Percentiles rank a stretch among this genome's conserved stretches.
Evolutionary conservation across 2,797 vertebrate species (phyloP).

Genomic region (Lagorchestes hirsutus): DNA sequence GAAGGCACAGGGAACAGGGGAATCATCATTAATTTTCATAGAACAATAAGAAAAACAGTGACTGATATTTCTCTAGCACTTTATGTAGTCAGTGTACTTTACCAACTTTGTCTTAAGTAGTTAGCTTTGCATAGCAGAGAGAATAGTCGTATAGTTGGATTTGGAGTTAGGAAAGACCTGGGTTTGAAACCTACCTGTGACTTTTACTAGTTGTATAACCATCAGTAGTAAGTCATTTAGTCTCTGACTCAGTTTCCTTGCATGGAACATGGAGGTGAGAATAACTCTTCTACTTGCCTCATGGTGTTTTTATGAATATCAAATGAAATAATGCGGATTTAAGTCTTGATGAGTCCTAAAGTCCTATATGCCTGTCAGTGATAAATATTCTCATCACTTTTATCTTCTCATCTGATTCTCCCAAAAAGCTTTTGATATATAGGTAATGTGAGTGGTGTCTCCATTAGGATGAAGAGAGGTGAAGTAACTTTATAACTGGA

Average conservation of each 20-base stretch:
- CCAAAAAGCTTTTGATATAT: neutral
- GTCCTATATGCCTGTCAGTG: neutral
- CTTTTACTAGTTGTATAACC: neutral
- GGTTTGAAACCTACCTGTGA: neutral
- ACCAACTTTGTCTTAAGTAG: neutral
- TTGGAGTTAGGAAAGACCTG: neutral
- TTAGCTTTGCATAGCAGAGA: neutral
- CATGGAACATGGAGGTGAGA: neutral
- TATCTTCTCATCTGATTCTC: neutral
- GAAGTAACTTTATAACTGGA: neutral
- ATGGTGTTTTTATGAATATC: neutral
- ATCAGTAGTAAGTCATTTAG: neutral
- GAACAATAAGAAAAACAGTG: neutral
- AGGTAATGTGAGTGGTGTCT: neutral
- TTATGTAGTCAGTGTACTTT: neutral
- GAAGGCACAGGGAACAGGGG: neutral
- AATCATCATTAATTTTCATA: neutral
- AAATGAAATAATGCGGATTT: neutral
- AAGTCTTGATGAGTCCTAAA: neutral
- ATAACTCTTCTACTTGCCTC: neutral
- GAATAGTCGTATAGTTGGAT: neutral
- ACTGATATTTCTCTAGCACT: neutral
- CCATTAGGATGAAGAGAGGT: neutral
- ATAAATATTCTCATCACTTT: neutral
- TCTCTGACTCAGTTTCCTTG: neutral